Evolutionary conservation across 2,888 invertebrate species (phyloP), one percentile per base, ranked within the genome.

Genomic region (Conistra vaccinii): DNA sequence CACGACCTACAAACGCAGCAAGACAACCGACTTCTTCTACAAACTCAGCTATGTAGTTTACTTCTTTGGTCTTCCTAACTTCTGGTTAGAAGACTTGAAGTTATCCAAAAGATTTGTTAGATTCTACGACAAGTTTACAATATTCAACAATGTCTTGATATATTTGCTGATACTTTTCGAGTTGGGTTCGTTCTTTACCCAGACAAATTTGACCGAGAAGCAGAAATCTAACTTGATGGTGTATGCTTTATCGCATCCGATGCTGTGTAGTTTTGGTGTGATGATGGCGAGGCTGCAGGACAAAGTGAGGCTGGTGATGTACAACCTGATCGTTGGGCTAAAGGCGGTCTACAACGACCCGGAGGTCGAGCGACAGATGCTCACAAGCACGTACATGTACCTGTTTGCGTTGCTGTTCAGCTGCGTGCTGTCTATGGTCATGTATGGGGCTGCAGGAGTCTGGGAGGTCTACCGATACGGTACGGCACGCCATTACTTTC

Each of bases 341-440:
- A 94, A 93, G 73, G 72, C 72, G 4, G 70, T 86, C 0, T 85
- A 91, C 75, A 94, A 92, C 63, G 92, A 94, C 70, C 68, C 73
- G 0, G 78, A 85, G 5, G 87, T 93, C 12, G 94, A 95, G 58
- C 78, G 71, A 62, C 76, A 87, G 14, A 93, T 94, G 92, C 89
- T 94, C 9, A 87, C 73, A 48, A 91, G 85, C 61, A 81, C 88
- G 0, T 81, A 83, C 55, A 51, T 85, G 4, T 92, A 89, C 53
- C 76, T 89, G 1, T 57, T 74, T 1, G 86, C 89, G 0, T 87
- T 91, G 53, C 7, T 88, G 0, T 58, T 72, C 1, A 84, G 69
- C 58, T 87, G 86, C 39, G 0, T 29, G 1, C 0, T 87, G 48
- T 72, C 88, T 1, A 80, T 89, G 85, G 0, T 83, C 20, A 73